These are phyloP conservation scores for Epinephelus coioides DNA, from an alignment of 2,797 vertebrate genomes.

Conservation along the genomic window DNA sequence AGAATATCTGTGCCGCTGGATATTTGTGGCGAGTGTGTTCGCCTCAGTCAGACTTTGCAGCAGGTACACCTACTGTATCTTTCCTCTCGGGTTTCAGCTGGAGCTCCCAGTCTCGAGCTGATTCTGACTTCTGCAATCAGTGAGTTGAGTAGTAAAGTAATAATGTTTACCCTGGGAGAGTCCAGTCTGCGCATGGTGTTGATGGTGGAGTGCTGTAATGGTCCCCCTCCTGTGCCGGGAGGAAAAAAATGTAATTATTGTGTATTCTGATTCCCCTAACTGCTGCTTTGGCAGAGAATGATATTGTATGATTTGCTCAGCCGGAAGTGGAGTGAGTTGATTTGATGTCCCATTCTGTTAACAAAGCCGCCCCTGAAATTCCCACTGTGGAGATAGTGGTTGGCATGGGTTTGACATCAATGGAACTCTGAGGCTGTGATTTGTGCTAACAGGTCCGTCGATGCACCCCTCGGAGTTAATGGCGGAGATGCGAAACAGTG, in stretches of 20 bases:
- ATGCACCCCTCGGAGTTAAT: conserved; percentile 99
- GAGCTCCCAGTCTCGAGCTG: conserved; percentile 59
- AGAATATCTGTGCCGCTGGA: not conserved
- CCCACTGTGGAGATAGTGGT: conserved; percentile 93
- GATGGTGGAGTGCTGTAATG: conserved; percentile 89
- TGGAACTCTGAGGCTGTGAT: conserved; percentile 96
- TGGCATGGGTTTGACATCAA: conserved; percentile 93
- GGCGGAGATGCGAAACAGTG: conserved; percentile 99
- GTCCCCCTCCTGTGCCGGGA: conserved; percentile 89
- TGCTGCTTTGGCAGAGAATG: conserved; percentile 95
- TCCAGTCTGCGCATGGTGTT: conserved; percentile 87
- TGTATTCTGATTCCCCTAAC: conserved; percentile 95
- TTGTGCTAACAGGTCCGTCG: conserved; percentile 99
- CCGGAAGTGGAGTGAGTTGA: conserved; percentile 99
- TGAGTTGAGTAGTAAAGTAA: conserved; percentile 79
- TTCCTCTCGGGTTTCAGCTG: conserved; percentile 48
- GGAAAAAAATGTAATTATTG: conserved; percentile 96
- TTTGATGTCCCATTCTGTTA: conserved; percentile 98
- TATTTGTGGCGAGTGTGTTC: conserved; percentile 5
- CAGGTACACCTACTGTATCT: conserved; percentile 44
- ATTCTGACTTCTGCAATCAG: conserved; percentile 82
- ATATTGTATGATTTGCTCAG: conserved; percentile 99
- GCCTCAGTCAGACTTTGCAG: conserved; percentile 30
- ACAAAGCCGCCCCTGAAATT: conserved; percentile 96
- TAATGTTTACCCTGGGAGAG: conserved; percentile 85